Base-by-base conservation (phyloP, 1,140 invertebrate genomes). In the Drosophila navojoa region DNA sequence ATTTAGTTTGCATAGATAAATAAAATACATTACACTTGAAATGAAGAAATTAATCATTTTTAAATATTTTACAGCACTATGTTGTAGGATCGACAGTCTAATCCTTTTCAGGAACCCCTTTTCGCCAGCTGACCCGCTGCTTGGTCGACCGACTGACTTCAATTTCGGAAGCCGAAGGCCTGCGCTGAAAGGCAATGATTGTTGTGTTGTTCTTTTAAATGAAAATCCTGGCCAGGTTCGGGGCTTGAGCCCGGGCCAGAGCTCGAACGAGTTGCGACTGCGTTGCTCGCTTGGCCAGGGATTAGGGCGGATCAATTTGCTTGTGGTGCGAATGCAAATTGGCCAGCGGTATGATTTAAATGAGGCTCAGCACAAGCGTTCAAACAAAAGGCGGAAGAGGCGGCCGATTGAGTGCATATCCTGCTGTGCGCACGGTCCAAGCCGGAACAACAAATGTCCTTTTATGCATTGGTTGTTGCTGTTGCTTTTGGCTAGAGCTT, bases 241-340 rank as follows among this genome's bases (percentile, higher is more conserved):
- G 25, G 42, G 47, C 5, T n/a, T 32, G 50, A 45, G 50, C n/a
- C 25, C 15, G 29, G 27, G 9, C 52, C 16, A 15, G 25, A n/a
- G n/a, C 52, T 44, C 27, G 40, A 81, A 74, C 38, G 62, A 71
- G 67, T 77, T 74, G 61, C 42, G 44, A 49, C 50, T 57, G 67
- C 55, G 49, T 27, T 40, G 40, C 40, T 53, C 22, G 49, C 44
- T 42, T 42, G 53, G 32, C n/a, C 62, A 60, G 44, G 79, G 85
- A 90, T 90, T 90, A 90, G 85, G 85, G 85, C 85, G 85, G 85
- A 85, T 90, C 85, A 90, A 90, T 90, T 90, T 85, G 71, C 75
- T 80, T 90, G 81, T 90, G 75, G 85, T 90, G 85, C 85, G 85
- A 90, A 90, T 90, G 85, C 85, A 90, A 90, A 90, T 90, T 90